Base-by-base conservation (phyloP, 2,113 vertebrate species). In the Hippolais icterina region DNA sequence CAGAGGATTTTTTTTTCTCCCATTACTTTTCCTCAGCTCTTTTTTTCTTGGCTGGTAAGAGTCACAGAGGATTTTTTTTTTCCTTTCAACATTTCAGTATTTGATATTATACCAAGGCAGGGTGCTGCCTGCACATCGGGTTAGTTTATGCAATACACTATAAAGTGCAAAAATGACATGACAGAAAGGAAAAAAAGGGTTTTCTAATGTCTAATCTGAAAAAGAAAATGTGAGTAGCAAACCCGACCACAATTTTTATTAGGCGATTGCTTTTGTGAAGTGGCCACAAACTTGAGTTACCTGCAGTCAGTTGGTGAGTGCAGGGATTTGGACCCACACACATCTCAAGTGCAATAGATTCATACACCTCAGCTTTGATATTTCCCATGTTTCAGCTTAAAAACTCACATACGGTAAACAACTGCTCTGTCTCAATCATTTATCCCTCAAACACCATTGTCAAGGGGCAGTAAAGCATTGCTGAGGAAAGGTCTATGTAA, bases 231-330 rank as follows among this genome's bases (percentile, higher is more conserved):
- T 33, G 54, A 92, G 56, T 54, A 60, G 70, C n/a, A 27, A 85
- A 79, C 66, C 6, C 1, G 0, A 50, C 21, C 0, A 18, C 70
- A 88, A 65, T 81, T 93, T 93, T 94, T 76, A 57, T 79, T 44
- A 94, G 94, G 91, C 95, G 93, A 92, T 94, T 76, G 94, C 90
- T 78, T 83, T 83, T 91, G 69, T 94, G 91, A 94, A 85, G 64
- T 49, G 77, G 71, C 12, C 82, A 78, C 87, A 93, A 94, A 94
- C 60, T 85, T 64, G 54, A 68, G 87, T 63, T 63, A 78, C 84
- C 71, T 23, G 50, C 79, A 91, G 94, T 85, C 53, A 49, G 42
- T 37, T 86, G 60, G 42, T 39, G 72, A 76, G 81, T 7, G 0
- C 5, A 35, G 76, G 85, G 92, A 91, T 75, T 81, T 87, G 83